Percentiles rank a stretch among this genome's conserved stretches.
These are phyloP conservation scores for Orycteropus afer DNA, from an alignment of 2,113 vertebrate genomes.

Conservation along the genomic window DNA sequence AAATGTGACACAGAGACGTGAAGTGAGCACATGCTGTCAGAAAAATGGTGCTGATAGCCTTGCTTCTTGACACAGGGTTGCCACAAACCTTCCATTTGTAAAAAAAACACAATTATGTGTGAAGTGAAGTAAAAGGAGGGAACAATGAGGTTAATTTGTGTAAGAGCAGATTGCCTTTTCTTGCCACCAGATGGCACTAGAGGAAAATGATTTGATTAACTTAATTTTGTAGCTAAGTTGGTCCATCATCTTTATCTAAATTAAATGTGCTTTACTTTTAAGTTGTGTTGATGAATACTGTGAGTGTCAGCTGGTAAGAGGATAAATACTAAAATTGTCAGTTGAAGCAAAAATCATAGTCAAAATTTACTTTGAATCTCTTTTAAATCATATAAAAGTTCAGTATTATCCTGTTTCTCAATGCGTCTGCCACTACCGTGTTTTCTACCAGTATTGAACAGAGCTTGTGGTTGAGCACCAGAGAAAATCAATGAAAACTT, in stretches of 20 bases:
- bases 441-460: background rate
- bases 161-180: background rate
- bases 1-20: too few species aligned
- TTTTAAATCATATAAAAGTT: accelerated
- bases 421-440: accelerated
- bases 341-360: background rate
- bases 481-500: background rate
- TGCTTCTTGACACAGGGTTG: too few species aligned
- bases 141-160: background rate
- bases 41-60: too few species aligned
- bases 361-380: background rate
- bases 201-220: background rate
- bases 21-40: too few species aligned
- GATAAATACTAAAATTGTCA: background rate
- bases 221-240: background rate
- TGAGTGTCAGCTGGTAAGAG: background rate
- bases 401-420: accelerated
- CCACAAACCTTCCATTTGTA: too few species aligned
- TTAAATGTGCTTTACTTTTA: background rate
- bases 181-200: slow-evolving; percentile 59
- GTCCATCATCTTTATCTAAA: background rate
- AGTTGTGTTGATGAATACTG: background rate
- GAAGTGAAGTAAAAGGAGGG: too few species aligned
- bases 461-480: background rate
- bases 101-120: too few species aligned